phyloP scores from a whole-genome alignment of 2,113 vertebrate species.

The Atherinomorus stipes region DNA sequence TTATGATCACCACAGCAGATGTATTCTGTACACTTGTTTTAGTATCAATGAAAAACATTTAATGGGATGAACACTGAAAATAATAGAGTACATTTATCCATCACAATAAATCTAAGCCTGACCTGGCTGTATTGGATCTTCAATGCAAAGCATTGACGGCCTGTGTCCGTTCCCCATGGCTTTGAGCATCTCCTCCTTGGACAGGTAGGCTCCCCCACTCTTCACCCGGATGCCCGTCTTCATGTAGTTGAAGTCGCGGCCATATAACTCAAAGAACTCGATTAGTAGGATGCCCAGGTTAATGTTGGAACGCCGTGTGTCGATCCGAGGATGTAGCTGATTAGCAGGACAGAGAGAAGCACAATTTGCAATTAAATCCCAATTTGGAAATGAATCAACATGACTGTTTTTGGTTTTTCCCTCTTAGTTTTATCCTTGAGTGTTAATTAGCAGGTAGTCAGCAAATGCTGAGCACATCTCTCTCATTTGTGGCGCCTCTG shows the following conservation, averaged over 20 bases:
- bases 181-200: constrained; percentile 95
- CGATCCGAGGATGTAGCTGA: constrained; percentile 95
- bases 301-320: constrained; percentile 90
- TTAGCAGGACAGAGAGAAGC: constrained; percentile 16
- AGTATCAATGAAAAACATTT: not conserved
- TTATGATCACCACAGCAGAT: not conserved
- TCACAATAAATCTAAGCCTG: not conserved
- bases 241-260: constrained; percentile 97
- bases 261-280: constrained; percentile 98
- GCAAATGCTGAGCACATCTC: no score
- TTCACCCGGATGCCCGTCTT: constrained; percentile 97
- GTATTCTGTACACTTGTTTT: not conserved
- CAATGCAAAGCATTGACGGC: constrained; percentile 97
- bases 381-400: not conserved
- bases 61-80: not conserved
- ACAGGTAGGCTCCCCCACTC: constrained; percentile 92
- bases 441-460: no score
- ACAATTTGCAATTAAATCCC: not conserved
- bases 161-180: constrained; percentile 93
- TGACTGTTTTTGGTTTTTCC: no score
- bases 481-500: no score
- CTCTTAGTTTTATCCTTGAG: no score
- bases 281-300: constrained; percentile 98
- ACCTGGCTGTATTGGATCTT: constrained; percentile 95
- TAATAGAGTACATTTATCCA: not conserved